Evolutionary conservation across 2,113 vertebrate species (phyloP), one percentile per base, ranked within the genome.

Genomic region (Nannobrachium achirus): DNA sequence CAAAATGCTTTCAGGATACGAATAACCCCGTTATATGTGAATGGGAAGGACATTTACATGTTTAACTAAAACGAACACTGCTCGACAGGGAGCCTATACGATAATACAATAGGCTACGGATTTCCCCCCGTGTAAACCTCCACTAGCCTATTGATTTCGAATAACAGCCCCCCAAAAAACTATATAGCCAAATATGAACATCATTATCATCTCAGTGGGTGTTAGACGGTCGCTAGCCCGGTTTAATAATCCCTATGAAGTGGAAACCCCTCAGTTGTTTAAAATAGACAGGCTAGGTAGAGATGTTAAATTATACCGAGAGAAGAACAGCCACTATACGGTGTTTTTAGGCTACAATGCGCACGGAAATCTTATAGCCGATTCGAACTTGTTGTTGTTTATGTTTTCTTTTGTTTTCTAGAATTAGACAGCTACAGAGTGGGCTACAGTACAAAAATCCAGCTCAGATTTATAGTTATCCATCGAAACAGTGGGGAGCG

Each of bases 401-500:
- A 40, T 8, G 40, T 52, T 45, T 25, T 8, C 45, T 52, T 45
- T 25, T 33, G 4, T 40, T 52, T 45, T 25, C 44, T 58, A 19
- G 7, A 56, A 64, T 20, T 73, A 14, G 15, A 63, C 45, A 10
- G 46, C 64, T 63, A 61, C 39, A 63, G 44, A 59, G 56, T 64
- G 64, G 61, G 73, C 75, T 55, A 79, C 69, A 74, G 63, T 58
- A 55, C 56, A 67, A 59, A 72, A 56, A 44, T 52, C 49, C 19
- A 65, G 15, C 38, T 50, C 4, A 6, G 49, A 16, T 16, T 7
- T 48, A 48, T n/a, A 46, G 10, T 13, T n/a, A 7, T 13, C 13
- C 46, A 14, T 44, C 42, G 8, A 44, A 44, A 8, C 51, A 1
- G 46, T 56, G 5, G 1, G 63, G 63, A 38, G 19, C 55, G 49